Conservation (phyloP, 1,140 invertebrate genomes). For the Diprion similis region DNA sequence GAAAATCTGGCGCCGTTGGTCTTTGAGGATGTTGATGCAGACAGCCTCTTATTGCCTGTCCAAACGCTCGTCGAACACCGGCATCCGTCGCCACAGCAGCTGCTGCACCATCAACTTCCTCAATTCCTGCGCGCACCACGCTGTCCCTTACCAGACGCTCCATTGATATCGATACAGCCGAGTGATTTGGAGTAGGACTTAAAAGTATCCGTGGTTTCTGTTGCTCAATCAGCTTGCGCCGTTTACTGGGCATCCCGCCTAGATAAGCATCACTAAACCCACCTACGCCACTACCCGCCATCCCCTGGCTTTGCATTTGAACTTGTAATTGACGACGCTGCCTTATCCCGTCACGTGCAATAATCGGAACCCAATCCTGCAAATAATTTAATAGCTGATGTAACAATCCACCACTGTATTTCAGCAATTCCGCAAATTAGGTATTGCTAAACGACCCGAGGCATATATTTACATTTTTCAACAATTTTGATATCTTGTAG, state of each 20-base stretch:
- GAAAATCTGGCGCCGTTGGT: constrained; percentile 49
- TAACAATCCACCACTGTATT: background rate
- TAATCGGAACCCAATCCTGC: constrained; percentile 85
- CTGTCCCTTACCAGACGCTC: constrained; percentile 56
- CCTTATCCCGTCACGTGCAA: constrained; percentile 73
- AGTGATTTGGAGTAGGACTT: constrained; percentile 47
- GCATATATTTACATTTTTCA: no score
- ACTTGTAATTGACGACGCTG: constrained; percentile 65
- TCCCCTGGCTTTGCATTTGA: constrained; percentile 45
- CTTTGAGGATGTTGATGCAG: constrained; percentile 43
- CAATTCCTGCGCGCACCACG: constrained; percentile 47
- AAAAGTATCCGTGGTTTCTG: constrained; percentile 54
- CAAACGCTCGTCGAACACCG: constrained; percentile 54
- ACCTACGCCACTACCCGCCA: constrained; percentile 48
- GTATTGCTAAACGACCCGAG: no score
- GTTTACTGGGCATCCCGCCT: constrained; percentile 80
- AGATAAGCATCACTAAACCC: constrained; percentile 86
- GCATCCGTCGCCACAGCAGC: constrained; percentile 52
- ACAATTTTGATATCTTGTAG: no score
- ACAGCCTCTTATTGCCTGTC: constrained; percentile 56
- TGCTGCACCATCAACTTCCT: constrained; percentile 54
- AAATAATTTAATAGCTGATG: constrained; percentile 29
- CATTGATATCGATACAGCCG: constrained; percentile 49
- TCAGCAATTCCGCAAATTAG: background rate
- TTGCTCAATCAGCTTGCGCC: constrained; percentile 73